A percentile compares a stretch with the other conserved stretches of the same genome.
These are phyloP conservation scores for Enoplosus armatus DNA, from an alignment of 2,797 vertebrate species.

Conservation along the genomic window DNA sequence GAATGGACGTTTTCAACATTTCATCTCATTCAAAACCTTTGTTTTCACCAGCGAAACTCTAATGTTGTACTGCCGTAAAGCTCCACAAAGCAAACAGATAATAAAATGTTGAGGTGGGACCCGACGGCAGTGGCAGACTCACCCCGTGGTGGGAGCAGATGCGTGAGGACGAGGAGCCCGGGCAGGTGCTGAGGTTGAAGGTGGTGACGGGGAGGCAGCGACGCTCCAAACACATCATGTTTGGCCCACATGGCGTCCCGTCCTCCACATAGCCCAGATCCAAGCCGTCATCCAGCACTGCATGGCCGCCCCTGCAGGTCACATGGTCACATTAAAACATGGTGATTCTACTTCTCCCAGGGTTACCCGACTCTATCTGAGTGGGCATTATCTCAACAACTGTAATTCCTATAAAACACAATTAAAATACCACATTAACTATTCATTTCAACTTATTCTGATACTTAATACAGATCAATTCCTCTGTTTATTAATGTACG, in stretches of 20 bases:
- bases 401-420: background rate
- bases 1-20: background rate
- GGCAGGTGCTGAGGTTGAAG: constrained; percentile 97
- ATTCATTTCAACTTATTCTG: background rate
- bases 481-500: background rate
- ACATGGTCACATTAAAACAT: constrained; percentile 6
- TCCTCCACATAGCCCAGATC: constrained; percentile 97
- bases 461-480: background rate
- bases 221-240: constrained; percentile 96
- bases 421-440: background rate
- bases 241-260: constrained; percentile 95
- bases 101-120: background rate
- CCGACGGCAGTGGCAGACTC: constrained; percentile 54
- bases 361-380: background rate
- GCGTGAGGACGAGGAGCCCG: constrained; percentile 86
- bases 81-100: background rate
- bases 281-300: constrained; percentile 92
- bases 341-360: background rate
- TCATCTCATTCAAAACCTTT: background rate
- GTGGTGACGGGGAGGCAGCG: constrained; percentile 92
- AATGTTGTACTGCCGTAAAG: background rate
- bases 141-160: constrained; percentile 96
- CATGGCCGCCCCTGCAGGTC: constrained; percentile 90
- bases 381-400: too few species aligned
- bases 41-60: background rate